phyloP scores from a whole-genome alignment of 2,797 vertebrate genomes.

The Poecilia picta region DNA sequence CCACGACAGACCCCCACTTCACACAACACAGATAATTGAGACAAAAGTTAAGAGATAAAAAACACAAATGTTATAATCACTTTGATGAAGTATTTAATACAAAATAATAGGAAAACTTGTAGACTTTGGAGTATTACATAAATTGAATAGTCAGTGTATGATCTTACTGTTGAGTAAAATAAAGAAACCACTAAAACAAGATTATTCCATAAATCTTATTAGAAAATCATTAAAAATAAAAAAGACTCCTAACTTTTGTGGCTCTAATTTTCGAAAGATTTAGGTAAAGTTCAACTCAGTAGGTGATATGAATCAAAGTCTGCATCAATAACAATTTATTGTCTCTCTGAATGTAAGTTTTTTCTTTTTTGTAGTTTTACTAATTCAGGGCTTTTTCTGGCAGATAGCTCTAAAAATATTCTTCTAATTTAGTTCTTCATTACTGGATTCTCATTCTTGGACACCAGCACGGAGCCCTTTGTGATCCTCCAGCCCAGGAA shows the following conservation, averaged over 20 bases:
- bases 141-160: neutral
- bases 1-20: neutral
- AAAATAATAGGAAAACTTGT: neutral
- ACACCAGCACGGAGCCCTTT: neutral
- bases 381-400: neutral
- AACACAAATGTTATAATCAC: neutral
- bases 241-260: neutral
- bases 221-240: neutral
- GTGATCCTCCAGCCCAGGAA: neutral
- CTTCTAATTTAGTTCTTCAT: neutral
- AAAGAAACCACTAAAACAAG: neutral
- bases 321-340: neutral
- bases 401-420: neutral
- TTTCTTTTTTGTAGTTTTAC: neutral
- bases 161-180: too few relatives aligned
- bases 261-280: neutral
- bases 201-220: neutral
- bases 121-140: neutral
- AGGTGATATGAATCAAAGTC: neutral
- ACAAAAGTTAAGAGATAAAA: neutral
- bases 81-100: neutral
- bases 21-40: neutral
- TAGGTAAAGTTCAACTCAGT: neutral
- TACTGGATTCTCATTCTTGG: neutral
- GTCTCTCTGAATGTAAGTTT: too few relatives aligned